Base-by-base conservation (phyloP, 1,140 invertebrate species). In the Paracyclopina nana region DNA sequence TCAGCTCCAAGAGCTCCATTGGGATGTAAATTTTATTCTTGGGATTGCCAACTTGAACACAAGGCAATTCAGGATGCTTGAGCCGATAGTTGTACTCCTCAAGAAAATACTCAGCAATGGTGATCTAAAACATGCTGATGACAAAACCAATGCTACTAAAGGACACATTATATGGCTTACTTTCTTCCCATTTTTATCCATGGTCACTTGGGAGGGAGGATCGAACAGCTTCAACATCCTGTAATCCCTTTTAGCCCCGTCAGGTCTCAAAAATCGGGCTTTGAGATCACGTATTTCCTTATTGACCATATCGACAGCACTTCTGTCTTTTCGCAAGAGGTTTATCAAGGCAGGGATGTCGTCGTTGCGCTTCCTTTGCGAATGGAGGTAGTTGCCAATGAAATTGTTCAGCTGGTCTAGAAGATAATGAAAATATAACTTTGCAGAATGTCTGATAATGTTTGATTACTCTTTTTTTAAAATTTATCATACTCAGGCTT, bases 21-120 rank as follows among this genome's bases (percentile, higher is more conserved):
- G 50, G 50, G n/a, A 52, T 3, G 50, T 52, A 52, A 40, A 52
- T 52, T 9, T 34, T 44, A 6, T 22, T 26, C 12, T 52, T 43
- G 3, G 24, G 31, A 38, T 40, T 52, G 12, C 50, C 50, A 11
- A 52, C 38, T n/a, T 43, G 40, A 34, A 52, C n/a, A 26, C 38
- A 44, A 14, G 50, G 50, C 50, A 44, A 27, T 4, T 24, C 5
- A 1, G 50, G 50, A 25, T 52, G 30, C 6, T 27, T 44, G 16
- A 52, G 6, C 18, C 16, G 11, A 2, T 24, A 26, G 12, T 52
- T 52, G 9, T 46, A 40, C 20, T 42, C 43, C 18, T 2, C 22
- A n/a, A 16, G 11, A 14, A 45, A 52, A n/a, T 24, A 52, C 2
- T 27, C 6, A 11, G 18, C 45, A 14, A 48, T 26, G 20, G 20